Percentiles rank a stretch among this genome's conserved stretches.
phyloP scores from a whole-genome alignment of 30 jellyfish, hydroid and myxozoan genomes.

The Turritopsis dohrnii region DNA sequence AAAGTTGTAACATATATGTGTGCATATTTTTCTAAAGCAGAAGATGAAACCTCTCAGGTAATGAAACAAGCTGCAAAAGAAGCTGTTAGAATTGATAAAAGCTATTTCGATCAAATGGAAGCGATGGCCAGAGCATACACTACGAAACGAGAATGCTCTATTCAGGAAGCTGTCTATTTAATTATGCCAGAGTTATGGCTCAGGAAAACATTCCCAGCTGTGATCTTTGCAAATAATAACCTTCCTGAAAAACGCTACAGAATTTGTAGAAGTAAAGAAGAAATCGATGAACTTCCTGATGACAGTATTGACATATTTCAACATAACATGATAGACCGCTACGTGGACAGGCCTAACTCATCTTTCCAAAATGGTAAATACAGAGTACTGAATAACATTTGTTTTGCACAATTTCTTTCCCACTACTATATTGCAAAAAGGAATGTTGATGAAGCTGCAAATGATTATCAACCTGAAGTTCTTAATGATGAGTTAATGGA shows the following conservation, averaged over 20 bases:
- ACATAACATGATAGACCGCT: neutral
- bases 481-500: constrained; percentile 9
- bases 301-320: constrained; percentile 7
- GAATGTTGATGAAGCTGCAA: neutral
- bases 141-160: neutral
- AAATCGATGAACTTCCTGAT: neutral
- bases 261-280: neutral
- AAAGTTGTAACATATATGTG: too few species aligned
- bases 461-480: constrained; percentile 15
- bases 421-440: neutral
- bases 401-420: constrained; percentile 9
- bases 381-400: neutral
- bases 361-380: neutral
- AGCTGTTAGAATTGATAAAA: neutral
- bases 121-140: neutral
- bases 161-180: constrained; percentile 13
- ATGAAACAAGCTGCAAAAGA: constrained; percentile 9
- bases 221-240: neutral
- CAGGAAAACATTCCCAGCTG: neutral
- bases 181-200: constrained; percentile 11
- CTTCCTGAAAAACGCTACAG: neutral
- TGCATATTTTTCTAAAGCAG: too few species aligned
- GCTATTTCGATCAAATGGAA: neutral
- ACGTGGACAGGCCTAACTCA: constrained; percentile 17
- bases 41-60: constrained; percentile 6